phyloP scores from a whole-genome alignment of 2,888 invertebrate species.

The Neoitamus cyanurus region DNA sequence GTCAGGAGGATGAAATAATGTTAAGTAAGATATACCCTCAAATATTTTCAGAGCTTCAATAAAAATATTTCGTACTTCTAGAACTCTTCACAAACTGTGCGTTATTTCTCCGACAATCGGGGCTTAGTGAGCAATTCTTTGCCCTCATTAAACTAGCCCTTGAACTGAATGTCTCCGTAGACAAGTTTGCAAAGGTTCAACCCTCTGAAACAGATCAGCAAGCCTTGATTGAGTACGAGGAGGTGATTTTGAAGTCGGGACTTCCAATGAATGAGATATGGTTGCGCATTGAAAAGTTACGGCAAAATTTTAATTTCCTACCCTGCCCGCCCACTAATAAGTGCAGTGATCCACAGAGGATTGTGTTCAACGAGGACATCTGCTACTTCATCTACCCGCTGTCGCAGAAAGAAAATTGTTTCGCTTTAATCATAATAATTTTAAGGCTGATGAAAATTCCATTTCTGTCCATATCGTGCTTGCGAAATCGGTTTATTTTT shows the following conservation, averaged over 20 bases:
- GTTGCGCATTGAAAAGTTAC: constrained; percentile 78
- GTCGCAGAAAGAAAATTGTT: constrained; percentile 69
- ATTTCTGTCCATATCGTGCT: constrained; percentile 68
- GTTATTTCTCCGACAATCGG: constrained; percentile 76
- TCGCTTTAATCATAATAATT: constrained; percentile 72
- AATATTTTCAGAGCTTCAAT: not conserved
- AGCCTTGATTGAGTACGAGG: constrained; percentile 71
- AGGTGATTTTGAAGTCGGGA: constrained; percentile 72
- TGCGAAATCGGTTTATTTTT: constrained; percentile 64
- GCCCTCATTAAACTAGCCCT: constrained; percentile 76
- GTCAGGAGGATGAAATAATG: constrained; percentile 54
- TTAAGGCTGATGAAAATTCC: constrained; percentile 71
- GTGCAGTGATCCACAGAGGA: constrained; percentile 74
- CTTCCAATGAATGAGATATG: constrained; percentile 80
- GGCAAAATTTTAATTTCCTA: constrained; percentile 79
- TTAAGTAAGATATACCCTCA: constrained; percentile 51
- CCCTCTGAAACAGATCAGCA: constrained; percentile 59
- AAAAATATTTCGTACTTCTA: constrained; percentile 57
- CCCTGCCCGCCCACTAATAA: constrained; percentile 68
- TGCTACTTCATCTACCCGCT: constrained; percentile 77
- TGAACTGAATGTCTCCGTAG: constrained; percentile 72
- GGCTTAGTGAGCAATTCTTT: constrained; percentile 81
- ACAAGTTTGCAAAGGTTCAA: constrained; percentile 61
- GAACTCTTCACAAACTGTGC: constrained; percentile 67
- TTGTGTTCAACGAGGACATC: constrained; percentile 73